A percentile compares a stretch with the other conserved stretches of the same genome.
Conservation (phyloP, 1,140 invertebrate genomes). For the Drosophila azteca region DNA sequence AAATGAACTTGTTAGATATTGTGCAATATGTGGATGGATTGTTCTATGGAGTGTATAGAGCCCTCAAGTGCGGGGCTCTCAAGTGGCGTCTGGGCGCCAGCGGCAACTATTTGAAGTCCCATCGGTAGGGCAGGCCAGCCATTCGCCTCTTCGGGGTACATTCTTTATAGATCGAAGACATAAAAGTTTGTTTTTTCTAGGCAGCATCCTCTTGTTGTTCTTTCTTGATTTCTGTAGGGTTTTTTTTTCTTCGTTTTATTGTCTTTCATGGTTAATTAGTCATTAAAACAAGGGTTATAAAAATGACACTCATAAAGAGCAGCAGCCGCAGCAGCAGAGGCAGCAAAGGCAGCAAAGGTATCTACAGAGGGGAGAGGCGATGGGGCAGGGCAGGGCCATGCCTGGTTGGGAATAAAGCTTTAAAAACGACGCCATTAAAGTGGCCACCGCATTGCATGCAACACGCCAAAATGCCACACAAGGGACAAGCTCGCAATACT, state of each 20-base stretch:
- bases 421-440: slow-evolving; percentile 79
- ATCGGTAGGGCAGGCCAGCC: no score
- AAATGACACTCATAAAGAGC: slow-evolving; percentile 74
- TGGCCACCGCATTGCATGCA: slow-evolving; percentile 64
- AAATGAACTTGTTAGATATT: slow-evolving; percentile 31
- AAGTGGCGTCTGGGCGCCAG: slow-evolving; percentile 50
- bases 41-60: no score
- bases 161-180: slow-evolving; percentile 39
- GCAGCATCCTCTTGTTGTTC: slow-evolving; percentile 21
- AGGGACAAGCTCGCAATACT: slow-evolving; percentile 1
- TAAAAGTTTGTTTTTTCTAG: slow-evolving; percentile 30
- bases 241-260: slow-evolving; percentile 46
- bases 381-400: slow-evolving; percentile 8
- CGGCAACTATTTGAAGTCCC: slow-evolving; percentile 39
- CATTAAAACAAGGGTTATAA: slow-evolving; percentile 74
- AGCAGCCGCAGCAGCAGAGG: no score
- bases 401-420: slow-evolving; percentile 57
- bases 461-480: slow-evolving; percentile 58
- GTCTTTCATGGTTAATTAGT: slow-evolving; percentile 74
- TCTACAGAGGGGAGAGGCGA: not conserved
- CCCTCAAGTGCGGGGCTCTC: not conserved
- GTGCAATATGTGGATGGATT: slow-evolving; percentile 13
- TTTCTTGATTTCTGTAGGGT: slow-evolving; percentile 14
- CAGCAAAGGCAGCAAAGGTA: no score
- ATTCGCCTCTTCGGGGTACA: not conserved